Evolutionary conservation across 2,888 invertebrate species (phyloP).

Genomic region (Drosophila colorata): DNA sequence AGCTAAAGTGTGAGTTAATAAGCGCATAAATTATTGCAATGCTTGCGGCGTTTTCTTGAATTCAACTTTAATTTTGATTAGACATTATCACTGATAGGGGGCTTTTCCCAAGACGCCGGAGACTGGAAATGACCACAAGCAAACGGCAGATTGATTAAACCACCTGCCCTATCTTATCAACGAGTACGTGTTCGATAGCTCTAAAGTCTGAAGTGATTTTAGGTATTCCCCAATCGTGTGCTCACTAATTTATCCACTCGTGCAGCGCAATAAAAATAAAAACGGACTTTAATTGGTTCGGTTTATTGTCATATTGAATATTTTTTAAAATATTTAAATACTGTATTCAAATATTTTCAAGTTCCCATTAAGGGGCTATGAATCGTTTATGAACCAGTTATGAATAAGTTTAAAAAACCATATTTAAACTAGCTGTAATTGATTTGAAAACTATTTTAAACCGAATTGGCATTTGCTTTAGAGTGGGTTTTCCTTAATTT

Average conservation of each 20-base stretch:
- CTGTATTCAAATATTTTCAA: too few relatives aligned
- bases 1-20: slow-evolving; percentile 17
- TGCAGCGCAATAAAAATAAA: too few relatives aligned
- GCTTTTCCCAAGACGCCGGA: slow-evolving; percentile 14
- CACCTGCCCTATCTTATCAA: slow-evolving; percentile 34
- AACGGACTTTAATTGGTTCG: too few relatives aligned
- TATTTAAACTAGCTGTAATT: too few relatives aligned
- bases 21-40: slow-evolving; percentile 8
- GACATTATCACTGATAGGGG: slow-evolving; percentile 6
- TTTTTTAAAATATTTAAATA: too few relatives aligned
- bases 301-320: too few relatives aligned
- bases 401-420: too few relatives aligned
- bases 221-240: slow-evolving; percentile 28
- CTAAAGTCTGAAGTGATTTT: slow-evolving; percentile 17
- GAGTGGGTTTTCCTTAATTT: too few relatives aligned
- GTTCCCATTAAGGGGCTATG: too few relatives aligned
- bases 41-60: not conserved
- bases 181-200: not conserved
- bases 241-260: slow-evolving; percentile 1
- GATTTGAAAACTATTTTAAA: too few relatives aligned
- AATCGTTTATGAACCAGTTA: too few relatives aligned
- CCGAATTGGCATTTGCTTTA: too few relatives aligned
- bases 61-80: slow-evolving; percentile 25
- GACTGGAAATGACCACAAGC: slow-evolving; percentile 1
- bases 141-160: not conserved